A percentile compares a stretch with the other conserved stretches of the same genome.
These are phyloP conservation scores for Bombus huntii DNA, from an alignment of 1,140 invertebrate genomes.

Conservation along the genomic window DNA sequence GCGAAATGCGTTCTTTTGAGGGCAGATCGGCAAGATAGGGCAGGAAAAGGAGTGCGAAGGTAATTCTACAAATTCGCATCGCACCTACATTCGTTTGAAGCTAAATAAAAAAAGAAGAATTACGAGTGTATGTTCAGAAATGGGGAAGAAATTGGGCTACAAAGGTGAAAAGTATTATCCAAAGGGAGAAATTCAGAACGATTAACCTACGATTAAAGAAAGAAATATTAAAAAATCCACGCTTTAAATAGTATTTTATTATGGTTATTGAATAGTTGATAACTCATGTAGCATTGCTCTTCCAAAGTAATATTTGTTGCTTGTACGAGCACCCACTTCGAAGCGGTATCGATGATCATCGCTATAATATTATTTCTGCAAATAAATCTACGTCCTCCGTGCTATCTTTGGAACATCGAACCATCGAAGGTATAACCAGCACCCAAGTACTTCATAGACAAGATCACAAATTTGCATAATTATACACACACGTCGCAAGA, in stretches of 20 bases:
- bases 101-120: neutral
- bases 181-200: neutral
- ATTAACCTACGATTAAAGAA: neutral
- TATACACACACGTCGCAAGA: neutral
- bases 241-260: neutral
- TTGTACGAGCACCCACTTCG: neutral
- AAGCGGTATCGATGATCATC: neutral
- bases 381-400: neutral
- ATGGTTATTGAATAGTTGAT: neutral
- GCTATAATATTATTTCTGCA: neutral
- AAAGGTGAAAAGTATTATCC: neutral
- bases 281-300: neutral
- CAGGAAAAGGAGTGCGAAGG: slow-evolving; percentile 17
- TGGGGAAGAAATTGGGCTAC: neutral
- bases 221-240: neutral
- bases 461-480: neutral
- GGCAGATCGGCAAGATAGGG: slow-evolving; percentile 41
- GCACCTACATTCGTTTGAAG: neutral
- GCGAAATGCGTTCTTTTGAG: slow-evolving; percentile 65
- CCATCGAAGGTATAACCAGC: neutral
- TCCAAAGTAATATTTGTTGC: neutral
- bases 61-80: slow-evolving; percentile 39
- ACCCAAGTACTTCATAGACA: neutral
- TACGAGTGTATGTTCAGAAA: neutral
- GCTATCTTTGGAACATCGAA: neutral